Base-by-base conservation (phyloP, 2,797 vertebrate species). In the Lindbergichthys nudifrons region DNA sequence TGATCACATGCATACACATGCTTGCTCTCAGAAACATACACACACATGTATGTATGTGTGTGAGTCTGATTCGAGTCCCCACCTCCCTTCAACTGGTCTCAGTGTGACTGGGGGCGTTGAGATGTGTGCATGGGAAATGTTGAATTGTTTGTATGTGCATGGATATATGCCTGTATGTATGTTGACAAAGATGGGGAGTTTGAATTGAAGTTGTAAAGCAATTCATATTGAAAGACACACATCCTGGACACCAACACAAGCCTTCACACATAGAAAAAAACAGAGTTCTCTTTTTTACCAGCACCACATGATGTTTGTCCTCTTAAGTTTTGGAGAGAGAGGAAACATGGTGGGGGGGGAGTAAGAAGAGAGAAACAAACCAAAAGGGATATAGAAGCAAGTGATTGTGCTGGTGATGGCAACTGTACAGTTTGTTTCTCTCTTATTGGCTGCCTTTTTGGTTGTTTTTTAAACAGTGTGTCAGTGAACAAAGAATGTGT, bases 231-330 rank as follows among this genome's bases (percentile, higher is more conserved):
- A 70, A 5, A 56, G 52, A 66, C 59, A 50, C 53, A 58, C 45
- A 58, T 58, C 7, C 26, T 70, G 43, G 36, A 64, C 2, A 10
- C 56, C 39, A 60, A 48, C 56, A 48, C 36, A 66, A 51, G 47
- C 65, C 66, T 68, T 78, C 48, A 76, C 57, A 53, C 66, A 78
- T 30, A 56, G 16, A 65, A 73, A 67, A 19, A 26, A 86, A 90
- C 83, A 79, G 75, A 81, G 77, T 84, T 74, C 88, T 79, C 52
- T 76, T 91, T 81, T 86, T 65, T 72, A 63, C 77, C 80, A 85
- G 46, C 75, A 86, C 80, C 90, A 88, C 90, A 92, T 90, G 88
- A 90, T 92, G 86, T 89, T 89, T 86, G 79, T 88, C 77, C 77
- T 88, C 73, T 80, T 83, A 71, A 77, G 73, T 85, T 86, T 82